Conservation (phyloP, 2,797 vertebrate genomes). For the Lepus townsendii region DNA sequence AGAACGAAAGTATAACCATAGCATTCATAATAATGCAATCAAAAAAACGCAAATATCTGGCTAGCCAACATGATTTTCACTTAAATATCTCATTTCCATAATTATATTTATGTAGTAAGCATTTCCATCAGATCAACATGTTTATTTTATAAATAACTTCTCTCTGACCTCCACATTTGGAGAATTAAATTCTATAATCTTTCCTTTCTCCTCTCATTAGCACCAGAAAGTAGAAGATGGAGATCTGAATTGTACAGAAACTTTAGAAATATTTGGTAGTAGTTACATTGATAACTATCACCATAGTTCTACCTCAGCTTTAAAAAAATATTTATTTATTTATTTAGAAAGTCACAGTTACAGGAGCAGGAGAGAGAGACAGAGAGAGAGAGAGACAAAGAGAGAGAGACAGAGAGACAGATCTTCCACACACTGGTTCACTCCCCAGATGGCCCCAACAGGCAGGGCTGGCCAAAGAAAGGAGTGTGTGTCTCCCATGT, state of each 20-base stretch:
- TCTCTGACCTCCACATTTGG: background rate
- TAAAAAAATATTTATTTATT: no score
- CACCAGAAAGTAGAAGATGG: background rate
- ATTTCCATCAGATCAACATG: conserved; percentile 4
- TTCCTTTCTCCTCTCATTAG: conserved; percentile 16
- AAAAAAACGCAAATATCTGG: background rate
- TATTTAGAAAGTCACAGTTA: no score
- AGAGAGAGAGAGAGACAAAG: no score
- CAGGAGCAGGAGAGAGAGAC: no score
- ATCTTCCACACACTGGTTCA: no score
- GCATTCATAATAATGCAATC: background rate
- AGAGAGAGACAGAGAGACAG: no score
- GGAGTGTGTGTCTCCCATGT: no score
- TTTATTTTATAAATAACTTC: conserved; percentile 28
- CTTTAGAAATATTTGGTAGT: background rate
- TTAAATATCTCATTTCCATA: background rate
- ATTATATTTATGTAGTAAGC: conserved; percentile 46
- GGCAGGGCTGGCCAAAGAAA: no score
- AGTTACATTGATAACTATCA: background rate
- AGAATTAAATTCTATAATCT: background rate
- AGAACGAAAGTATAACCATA: background rate
- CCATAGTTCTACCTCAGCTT: background rate
- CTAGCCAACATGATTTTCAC: conserved; percentile 24
- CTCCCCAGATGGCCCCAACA: no score
- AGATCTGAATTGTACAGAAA: background rate